Percentiles rank a stretch among this genome's conserved stretches.
These are phyloP conservation scores for Falco berigora DNA, from an alignment of 2,797 vertebrate genomes.

Conservation along the genomic window DNA sequence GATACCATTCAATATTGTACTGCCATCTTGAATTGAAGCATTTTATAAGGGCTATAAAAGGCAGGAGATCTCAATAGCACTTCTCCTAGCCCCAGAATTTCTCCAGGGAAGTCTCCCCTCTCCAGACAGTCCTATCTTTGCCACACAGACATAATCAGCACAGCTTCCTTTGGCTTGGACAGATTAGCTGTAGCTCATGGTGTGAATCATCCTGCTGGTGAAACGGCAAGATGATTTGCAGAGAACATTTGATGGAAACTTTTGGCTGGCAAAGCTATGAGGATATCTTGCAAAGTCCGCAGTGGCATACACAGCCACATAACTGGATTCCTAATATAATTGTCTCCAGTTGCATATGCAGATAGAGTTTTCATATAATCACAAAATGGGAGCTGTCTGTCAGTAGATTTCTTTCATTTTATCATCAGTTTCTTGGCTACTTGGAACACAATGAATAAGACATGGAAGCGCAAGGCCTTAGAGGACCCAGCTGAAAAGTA, in stretches of 20 bases:
- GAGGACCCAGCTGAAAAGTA: not conserved
- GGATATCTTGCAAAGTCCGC: not conserved
- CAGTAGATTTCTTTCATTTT: not conserved
- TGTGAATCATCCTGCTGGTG: not conserved
- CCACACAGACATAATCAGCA: not conserved
- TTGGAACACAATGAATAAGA: not conserved
- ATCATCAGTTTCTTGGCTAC: not conserved
- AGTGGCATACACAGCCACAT: not conserved
- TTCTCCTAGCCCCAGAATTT: not conserved
- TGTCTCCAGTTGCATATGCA: not conserved
- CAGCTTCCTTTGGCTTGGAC: not conserved
- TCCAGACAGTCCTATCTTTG: not conserved
- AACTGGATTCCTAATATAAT: not conserved
- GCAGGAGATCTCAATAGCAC: not conserved
- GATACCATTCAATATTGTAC: not conserved
- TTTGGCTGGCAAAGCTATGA: not conserved
- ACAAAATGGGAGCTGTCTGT: not conserved
- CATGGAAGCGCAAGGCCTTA: not conserved
- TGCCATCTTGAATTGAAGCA: not conserved
- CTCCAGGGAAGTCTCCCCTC: not conserved
- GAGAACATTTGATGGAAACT: not conserved
- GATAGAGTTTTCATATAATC: not conserved
- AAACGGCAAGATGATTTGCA: not conserved
- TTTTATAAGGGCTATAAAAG: not conserved
- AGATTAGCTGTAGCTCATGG: not conserved